A percentile compares a stretch with the other conserved stretches of the same genome.
Evolutionary conservation across 30 jellyfish, hydroid and myxozoan species (phyloP).

Genomic region (Chironex yamaguchii): DNA sequence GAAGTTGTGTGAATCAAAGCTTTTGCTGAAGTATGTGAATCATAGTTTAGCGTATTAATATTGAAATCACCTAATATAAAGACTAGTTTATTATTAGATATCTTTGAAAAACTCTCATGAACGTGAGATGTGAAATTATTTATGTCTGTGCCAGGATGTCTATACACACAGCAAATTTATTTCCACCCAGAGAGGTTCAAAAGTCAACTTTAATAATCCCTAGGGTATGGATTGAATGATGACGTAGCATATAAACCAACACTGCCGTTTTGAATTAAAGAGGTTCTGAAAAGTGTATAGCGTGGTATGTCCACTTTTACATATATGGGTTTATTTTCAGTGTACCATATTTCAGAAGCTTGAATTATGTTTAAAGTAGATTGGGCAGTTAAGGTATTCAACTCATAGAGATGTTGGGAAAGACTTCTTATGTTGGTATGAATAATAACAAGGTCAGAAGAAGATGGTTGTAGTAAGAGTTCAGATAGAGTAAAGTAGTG

Average conservation of each 20-base stretch:
- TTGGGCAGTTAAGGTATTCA: slow-evolving; percentile 37
- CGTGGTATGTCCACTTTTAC: too few species aligned
- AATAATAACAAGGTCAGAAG: too few species aligned
- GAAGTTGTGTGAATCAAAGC: neutral
- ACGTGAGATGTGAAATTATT: neutral
- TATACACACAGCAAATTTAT: too few species aligned
- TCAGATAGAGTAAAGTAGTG: too few species aligned
- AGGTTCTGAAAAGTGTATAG: too few species aligned
- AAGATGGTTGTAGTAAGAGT: too few species aligned
- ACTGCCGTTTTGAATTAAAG: too few species aligned
- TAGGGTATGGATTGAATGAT: too few species aligned
- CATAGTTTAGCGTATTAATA: slow-evolving; percentile 11
- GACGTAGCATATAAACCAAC: too few species aligned
- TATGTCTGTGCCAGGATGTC: too few species aligned
- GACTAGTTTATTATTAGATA: slow-evolving; percentile 9
- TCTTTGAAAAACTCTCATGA: neutral
- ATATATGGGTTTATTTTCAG: neutral
- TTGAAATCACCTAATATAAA: slow-evolving; percentile 1
- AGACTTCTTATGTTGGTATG: slow-evolving; percentile 30
- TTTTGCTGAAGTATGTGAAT: slow-evolving; percentile 20
- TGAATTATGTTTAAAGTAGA: slow-evolving; percentile 24
- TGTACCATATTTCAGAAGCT: neutral
- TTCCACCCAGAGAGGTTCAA: neutral
- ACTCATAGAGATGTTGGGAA: slow-evolving; percentile 2
- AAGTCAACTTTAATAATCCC: neutral